These are phyloP conservation scores for Drosophila sulfurigaster DNA, from an alignment of 1,140 invertebrate genomes.

Conservation along the genomic window DNA sequence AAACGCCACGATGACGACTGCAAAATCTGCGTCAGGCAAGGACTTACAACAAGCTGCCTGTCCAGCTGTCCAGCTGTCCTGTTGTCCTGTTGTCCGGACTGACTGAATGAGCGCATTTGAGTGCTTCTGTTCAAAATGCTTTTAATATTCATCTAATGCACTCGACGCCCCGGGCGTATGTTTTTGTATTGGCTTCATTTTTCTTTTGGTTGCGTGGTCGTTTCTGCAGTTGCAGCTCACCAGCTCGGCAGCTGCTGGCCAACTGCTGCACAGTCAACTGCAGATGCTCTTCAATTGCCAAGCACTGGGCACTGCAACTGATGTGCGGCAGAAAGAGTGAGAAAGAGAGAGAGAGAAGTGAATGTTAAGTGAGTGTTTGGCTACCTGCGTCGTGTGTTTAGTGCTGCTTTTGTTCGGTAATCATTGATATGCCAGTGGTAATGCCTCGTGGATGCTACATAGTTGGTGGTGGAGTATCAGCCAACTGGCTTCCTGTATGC, in stretches of 20 bases:
- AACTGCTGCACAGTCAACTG: conserved; percentile 13
- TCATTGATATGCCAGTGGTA: conserved; percentile 64
- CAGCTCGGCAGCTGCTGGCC: conserved; percentile 33
- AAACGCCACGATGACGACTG: conserved; percentile 48
- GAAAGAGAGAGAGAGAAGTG: conserved; percentile 16
- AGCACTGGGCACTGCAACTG: conserved; percentile 21
- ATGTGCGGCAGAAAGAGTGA: not conserved
- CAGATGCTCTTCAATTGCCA: conserved; percentile 60
- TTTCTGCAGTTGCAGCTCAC: not conserved
- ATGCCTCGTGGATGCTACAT: too few species aligned
- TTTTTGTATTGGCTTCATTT: conserved; percentile 61
- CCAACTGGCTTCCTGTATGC: conserved; percentile 24
- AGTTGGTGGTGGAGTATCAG: conserved; percentile 7
- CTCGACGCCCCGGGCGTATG: conserved; percentile 49
- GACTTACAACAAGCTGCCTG: conserved; percentile 10
- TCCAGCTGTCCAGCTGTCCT: not conserved
- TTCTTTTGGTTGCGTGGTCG: conserved; percentile 41
- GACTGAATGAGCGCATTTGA: conserved; percentile 24
- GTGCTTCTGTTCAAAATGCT: conserved; percentile 56
- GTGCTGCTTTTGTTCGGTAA: conserved; percentile 48
- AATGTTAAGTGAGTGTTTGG: conserved; percentile 44
- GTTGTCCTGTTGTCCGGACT: not conserved
- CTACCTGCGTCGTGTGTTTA: conserved; percentile 46
- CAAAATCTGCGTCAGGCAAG: conserved; percentile 35
- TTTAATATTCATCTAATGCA: conserved; percentile 83